Percentiles rank a stretch among this genome's conserved stretches.
These are phyloP conservation scores for Porites cylindrica DNA, from an alignment of 92 coral and sea anemone genomes.

Conservation along the genomic window DNA sequence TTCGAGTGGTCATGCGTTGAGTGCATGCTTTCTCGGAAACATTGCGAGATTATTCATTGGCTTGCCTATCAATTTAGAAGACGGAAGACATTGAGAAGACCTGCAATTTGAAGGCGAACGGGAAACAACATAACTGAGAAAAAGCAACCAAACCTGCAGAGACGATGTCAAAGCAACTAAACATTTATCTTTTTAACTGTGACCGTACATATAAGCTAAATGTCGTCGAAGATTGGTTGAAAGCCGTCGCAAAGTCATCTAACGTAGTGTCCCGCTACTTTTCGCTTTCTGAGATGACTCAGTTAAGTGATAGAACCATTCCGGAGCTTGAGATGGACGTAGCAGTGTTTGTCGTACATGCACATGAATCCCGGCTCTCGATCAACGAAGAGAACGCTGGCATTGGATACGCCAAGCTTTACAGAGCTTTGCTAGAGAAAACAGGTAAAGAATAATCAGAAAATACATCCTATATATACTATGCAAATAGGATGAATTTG, in stretches of 20 bases:
- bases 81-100: no score
- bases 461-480: no score
- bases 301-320: conserved; percentile 8
- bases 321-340: conserved; percentile 51
- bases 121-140: not conserved
- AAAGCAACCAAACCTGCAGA: not conserved
- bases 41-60: not conserved
- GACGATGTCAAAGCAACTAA: conserved; percentile 15
- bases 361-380: conserved; percentile 68
- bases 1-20: no score
- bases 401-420: conserved; percentile 68
- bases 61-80: not conserved
- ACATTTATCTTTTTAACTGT: conserved; percentile 80
- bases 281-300: conserved; percentile 54
- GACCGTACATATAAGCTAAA: conserved; percentile 71
- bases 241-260: conserved; percentile 3
- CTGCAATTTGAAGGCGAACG: no score
- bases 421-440: conserved; percentile 50
- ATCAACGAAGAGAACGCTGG: conserved; percentile 73
- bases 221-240: conserved; percentile 50
- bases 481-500: no score
- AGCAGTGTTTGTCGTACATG: conserved; percentile 76
- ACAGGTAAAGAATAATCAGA: conserved; percentile 12
- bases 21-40: conserved; percentile 47
- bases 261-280: conserved; percentile 30